These are phyloP conservation scores for Rhagoletis zephyria DNA, from an alignment of 1,140 invertebrate species.

Conservation along the genomic window DNA sequence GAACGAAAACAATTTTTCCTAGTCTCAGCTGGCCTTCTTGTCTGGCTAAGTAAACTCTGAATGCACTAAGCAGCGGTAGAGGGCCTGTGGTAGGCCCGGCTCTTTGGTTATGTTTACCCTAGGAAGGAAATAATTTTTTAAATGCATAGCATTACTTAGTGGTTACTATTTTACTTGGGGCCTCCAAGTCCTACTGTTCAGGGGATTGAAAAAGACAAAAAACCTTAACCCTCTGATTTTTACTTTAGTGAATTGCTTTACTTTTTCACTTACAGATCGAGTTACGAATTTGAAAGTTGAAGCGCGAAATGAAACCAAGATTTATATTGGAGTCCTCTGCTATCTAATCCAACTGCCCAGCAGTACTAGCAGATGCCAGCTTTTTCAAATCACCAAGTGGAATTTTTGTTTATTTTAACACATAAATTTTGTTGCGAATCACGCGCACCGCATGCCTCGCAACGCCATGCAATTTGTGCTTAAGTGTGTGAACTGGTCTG, in stretches of 20 bases:
- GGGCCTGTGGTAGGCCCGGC: too few relatives aligned
- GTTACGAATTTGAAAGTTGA: not conserved
- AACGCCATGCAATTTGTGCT: slow-evolving; percentile 31
- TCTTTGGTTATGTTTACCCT: too few relatives aligned
- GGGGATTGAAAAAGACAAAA: too few relatives aligned
- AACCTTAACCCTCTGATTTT: too few relatives aligned
- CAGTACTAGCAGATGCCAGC: not conserved
- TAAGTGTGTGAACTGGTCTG: slow-evolving; percentile 43
- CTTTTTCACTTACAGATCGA: not conserved
- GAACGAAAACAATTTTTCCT: too few relatives aligned
- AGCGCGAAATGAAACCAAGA: not conserved
- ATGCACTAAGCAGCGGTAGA: too few relatives aligned
- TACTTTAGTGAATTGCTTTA: not conserved
- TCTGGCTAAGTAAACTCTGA: too few relatives aligned
- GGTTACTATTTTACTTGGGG: too few relatives aligned
- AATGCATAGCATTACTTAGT: too few relatives aligned
- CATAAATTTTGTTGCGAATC: slow-evolving; percentile 57
- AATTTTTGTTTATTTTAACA: slow-evolving; percentile 40
- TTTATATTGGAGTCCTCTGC: not conserved
- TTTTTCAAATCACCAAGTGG: not conserved
- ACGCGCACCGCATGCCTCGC: slow-evolving; percentile 49
- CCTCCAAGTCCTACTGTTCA: too few relatives aligned
- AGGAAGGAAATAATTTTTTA: too few relatives aligned
- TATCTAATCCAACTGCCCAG: not conserved
- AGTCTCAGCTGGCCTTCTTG: too few relatives aligned